Evolutionary conservation across 2,113 vertebrate genomes (phyloP).

Genomic region (Bungarus multicinctus): DNA sequence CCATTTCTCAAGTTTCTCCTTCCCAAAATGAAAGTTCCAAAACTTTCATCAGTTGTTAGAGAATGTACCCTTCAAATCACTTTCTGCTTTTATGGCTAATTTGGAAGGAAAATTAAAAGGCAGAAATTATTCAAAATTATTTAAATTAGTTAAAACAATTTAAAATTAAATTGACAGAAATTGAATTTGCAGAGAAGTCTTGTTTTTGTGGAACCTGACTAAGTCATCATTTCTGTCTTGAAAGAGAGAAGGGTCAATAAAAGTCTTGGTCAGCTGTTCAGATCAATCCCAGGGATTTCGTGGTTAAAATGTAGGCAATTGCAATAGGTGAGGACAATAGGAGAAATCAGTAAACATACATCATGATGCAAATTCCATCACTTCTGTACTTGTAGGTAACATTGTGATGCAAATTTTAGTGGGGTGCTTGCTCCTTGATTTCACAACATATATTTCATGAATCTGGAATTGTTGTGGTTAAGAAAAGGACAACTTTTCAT

Average conservation of each 20-base stretch:
- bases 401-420: background rate
- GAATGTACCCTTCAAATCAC: background rate
- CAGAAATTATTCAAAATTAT: too few species aligned
- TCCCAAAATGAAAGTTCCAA: background rate
- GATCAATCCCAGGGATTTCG: background rate
- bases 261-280: background rate
- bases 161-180: background rate
- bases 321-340: background rate
- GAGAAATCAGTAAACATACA: background rate
- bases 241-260: background rate
- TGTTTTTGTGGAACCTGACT: background rate
- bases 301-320: background rate
- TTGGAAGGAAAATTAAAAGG: background rate
- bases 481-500: background rate
- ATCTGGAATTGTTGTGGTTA: background rate
- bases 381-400: background rate
- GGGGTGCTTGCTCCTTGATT: background rate
- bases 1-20: background rate
- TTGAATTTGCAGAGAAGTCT: background rate
- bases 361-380: background rate
- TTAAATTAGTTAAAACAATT: too few species aligned
- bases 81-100: background rate
- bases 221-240: background rate
- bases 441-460: background rate
- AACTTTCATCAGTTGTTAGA: background rate